Percentiles rank a stretch among this genome's conserved stretches.
These are phyloP conservation scores for Panorpa germanica DNA, from an alignment of 2,888 invertebrate genomes.

Conservation along the genomic window DNA sequence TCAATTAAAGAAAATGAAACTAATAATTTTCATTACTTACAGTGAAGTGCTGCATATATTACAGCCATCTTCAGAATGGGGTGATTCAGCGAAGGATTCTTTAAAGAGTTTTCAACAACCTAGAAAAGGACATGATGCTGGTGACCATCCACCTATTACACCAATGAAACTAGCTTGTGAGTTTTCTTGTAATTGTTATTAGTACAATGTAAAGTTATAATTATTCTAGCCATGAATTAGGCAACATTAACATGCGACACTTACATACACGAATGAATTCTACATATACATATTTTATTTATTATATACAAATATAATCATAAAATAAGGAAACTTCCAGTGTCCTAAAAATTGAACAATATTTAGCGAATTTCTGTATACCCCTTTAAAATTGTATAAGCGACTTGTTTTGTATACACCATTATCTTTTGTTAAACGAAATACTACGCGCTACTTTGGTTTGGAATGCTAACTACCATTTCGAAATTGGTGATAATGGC, in stretches of 20 bases:
- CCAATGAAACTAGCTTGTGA: conserved; percentile 71
- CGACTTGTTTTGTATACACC: too few relatives aligned
- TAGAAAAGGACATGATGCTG: conserved; percentile 72
- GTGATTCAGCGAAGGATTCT: conserved; percentile 20
- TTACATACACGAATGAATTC: too few relatives aligned
- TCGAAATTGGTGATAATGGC: neutral
- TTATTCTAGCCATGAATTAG: too few relatives aligned
- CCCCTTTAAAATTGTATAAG: too few relatives aligned
- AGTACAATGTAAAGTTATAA: too few relatives aligned
- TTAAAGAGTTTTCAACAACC: conserved; percentile 20
- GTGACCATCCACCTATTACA: conserved; percentile 99
- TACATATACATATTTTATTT: too few relatives aligned
- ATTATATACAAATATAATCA: neutral
- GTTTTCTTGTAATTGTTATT: conserved; percentile 13
- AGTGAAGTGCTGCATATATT: conserved; percentile 21
- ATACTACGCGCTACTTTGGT: too few relatives aligned
- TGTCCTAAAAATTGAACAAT: too few relatives aligned
- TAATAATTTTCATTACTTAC: conserved; percentile 7
- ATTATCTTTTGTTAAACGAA: too few relatives aligned
- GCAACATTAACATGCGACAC: too few relatives aligned
- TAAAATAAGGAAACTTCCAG: neutral
- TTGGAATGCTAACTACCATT: too few relatives aligned
- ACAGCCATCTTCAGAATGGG: conserved; percentile 22
- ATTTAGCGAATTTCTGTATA: too few relatives aligned
- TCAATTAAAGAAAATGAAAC: neutral